Evolutionary conservation across 2,113 vertebrate genomes (phyloP), one percentile per base, ranked within the genome.

Genomic region (Anolis carolinensis): DNA sequence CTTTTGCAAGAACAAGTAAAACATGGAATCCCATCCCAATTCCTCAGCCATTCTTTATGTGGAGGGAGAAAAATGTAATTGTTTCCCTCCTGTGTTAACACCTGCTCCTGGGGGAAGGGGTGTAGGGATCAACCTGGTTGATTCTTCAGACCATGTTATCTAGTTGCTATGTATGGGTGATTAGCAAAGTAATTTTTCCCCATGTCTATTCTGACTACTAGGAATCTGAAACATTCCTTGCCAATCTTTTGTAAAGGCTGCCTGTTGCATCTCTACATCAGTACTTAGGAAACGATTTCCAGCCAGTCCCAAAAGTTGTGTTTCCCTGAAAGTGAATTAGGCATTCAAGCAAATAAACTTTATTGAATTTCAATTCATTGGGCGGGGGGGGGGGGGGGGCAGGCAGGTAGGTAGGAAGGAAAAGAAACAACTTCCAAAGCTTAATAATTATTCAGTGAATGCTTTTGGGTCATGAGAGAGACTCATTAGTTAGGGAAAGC

Each of bases 391-490:
- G 6, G 62, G 25, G 62, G 25, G 62, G 25, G 62, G 5, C 2
- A 65, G 62, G 59, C 92, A 94, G 95, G 59, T 95, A 95, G 79
- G 32, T 4, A 65, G 20, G 18, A 23, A 1, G 32, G 23, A 25
- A 23, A 16, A 62, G 21, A 39, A 32, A 6, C 93, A 89, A 93
- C 93, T 93, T 93, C 90, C 91, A 90, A 89, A 95, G 96, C 91
- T 96, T 96, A 97, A 96, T 96, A 96, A 96, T 97, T 96, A 96
- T 96, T 97, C 96, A 96, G 95, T 86, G 86, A 95, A 91, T 71
- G 87, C 91, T 95, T 94, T 92, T 94, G 95, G 96, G 96, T 96
- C 96, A 95, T 95, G 96, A 96, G 95, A 95, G 96, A 95, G 96
- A 89, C 95, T 94, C 88, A 93, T 96, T 95, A 96, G 94, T 97